Base-by-base conservation (phyloP, 1,140 invertebrate species). In the Teleopsis dalmanni region DNA sequence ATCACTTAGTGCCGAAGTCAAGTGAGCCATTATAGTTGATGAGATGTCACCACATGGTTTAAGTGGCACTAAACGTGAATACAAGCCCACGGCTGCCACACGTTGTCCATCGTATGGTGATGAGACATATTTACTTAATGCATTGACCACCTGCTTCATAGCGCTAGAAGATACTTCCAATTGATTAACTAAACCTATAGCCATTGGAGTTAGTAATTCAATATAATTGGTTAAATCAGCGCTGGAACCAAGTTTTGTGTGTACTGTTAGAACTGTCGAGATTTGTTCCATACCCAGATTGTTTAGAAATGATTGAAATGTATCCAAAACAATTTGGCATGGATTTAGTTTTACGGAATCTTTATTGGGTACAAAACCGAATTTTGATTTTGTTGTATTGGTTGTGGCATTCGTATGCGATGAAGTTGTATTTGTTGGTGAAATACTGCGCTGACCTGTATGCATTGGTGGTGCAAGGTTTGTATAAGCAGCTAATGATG, bases 301-400 rank as follows among this genome's bases (percentile, higher is more conserved):
- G 11, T 78, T 72, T 22, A 85, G 62, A 35, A 85, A 83, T 33
- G 73, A 61, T 58, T 79, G 78, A 27, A 85, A 78, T 1, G 81
- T 77, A 42, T 82, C 76, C 9, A 82, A 59, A 1, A 79, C 79
- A 22, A 83, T 75, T 58, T 75, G 78, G 6, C 78, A 78, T 2
- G 85, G 85, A 53, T 78, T 81, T n/a, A 88, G 66, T 60, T 81
- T 85, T 7, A 81, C 78, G 0, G 79, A 75, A 19, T 84, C 81
- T 51, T 81, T 75, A 63, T 87, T 87, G 2, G 84, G 81, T 16
- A 84, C 75, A 53, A 84, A 83, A 5, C 79, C 79, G 53, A 79
- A 81, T 55, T 81, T 77, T 9, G 81, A 77, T 52, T 80, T 80
- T 37, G 43, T 51, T 4, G 62, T 46, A n/a, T n/a, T n/a, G n/a